Evolutionary conservation across 2,797 vertebrate genomes (phyloP).

Genomic region (Crenichthys baileyi): DNA sequence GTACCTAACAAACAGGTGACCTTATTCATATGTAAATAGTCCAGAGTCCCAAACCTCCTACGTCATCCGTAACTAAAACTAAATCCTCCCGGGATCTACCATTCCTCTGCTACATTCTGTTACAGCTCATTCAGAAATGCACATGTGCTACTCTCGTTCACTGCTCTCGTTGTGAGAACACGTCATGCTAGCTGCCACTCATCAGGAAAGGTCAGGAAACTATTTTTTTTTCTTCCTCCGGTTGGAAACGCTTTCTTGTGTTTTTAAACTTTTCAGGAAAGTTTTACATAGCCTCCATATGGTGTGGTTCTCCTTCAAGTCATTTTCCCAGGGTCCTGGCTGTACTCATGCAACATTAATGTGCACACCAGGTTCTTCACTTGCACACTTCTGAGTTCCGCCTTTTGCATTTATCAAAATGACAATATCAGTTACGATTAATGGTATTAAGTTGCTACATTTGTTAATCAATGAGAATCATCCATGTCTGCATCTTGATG

Average conservation of each 20-base stretch:
- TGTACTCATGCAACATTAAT: background rate
- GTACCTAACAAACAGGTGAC: background rate
- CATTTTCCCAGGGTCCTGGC: background rate
- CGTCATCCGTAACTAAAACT: background rate
- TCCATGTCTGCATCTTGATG: background rate
- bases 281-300: background rate
- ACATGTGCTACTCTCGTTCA: background rate
- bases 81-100: background rate
- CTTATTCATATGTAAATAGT: background rate
- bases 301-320: background rate
- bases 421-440: background rate
- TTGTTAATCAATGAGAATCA: background rate
- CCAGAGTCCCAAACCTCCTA: background rate
- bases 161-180: background rate
- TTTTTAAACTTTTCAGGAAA: background rate
- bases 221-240: no score
- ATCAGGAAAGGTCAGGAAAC: background rate
- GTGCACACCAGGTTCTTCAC: background rate
- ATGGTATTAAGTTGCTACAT: background rate
- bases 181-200: background rate
- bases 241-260: background rate
- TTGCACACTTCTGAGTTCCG: background rate
- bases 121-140: background rate
- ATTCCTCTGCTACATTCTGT: background rate
- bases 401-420: background rate